Evolutionary conservation across 2,797 vertebrate species (phyloP).

Genomic region (Ptychadena robeensis): DNA sequence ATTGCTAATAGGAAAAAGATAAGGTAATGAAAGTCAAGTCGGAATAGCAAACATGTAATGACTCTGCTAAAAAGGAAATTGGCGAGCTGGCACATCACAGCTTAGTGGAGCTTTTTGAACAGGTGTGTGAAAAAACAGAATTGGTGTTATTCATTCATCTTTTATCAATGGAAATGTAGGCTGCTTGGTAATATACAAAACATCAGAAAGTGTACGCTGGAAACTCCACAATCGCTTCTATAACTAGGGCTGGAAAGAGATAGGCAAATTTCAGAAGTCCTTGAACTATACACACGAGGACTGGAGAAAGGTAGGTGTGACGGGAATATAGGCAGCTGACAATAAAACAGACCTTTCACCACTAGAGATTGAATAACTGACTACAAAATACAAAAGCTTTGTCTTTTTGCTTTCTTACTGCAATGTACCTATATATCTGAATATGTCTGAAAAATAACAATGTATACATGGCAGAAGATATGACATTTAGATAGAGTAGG

Average conservation of each 20-base stretch:
- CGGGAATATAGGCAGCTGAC: neutral
- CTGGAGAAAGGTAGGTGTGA: neutral
- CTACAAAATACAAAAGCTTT: too few species aligned
- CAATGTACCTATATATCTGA: too few species aligned
- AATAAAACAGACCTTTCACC: neutral
- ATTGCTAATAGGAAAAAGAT: slow-evolving; percentile 49
- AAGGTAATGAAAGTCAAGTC: slow-evolving; percentile 46
- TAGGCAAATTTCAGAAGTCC: neutral
- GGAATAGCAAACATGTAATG: slow-evolving; percentile 45
- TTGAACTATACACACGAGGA: neutral
- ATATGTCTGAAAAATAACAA: too few species aligned
- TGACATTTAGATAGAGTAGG: too few species aligned
- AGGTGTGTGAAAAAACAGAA: slow-evolving; percentile 5
- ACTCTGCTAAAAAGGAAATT: slow-evolving; percentile 24
- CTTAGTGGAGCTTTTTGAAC: neutral
- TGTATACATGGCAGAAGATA: too few species aligned
- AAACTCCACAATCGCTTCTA: neutral
- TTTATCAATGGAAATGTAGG: slow-evolving; percentile 10
- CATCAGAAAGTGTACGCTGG: too few species aligned
- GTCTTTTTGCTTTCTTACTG: too few species aligned
- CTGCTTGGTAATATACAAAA: slow-evolving; percentile 14
- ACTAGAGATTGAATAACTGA: neutral
- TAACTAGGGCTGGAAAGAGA: neutral
- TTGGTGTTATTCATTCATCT: slow-evolving; percentile 1
- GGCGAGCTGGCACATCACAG: slow-evolving; percentile 33